phyloP scores from a whole-genome alignment of 2,888 invertebrate species.

The Fissipunctia ypsillon region DNA sequence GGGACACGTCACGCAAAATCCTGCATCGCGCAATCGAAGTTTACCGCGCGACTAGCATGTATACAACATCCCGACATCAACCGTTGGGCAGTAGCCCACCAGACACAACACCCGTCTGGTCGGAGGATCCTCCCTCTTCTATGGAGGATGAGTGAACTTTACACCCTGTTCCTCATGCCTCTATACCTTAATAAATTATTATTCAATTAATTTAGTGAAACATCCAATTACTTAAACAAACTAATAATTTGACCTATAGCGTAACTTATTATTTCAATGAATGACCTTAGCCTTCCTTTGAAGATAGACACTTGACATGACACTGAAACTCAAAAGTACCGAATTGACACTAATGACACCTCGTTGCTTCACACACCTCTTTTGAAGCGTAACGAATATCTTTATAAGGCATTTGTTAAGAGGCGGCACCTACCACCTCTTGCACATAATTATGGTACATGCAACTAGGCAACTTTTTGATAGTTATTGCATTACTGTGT shows the following conservation, averaged over 20 bases:
- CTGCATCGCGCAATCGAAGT: no score
- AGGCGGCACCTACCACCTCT: background rate
- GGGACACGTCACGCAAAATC: no score
- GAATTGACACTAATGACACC: slow-evolving; percentile 39
- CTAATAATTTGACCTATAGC: background rate
- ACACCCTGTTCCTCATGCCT: no score
- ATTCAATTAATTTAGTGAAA: background rate
- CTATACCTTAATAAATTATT: background rate
- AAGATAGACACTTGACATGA: slow-evolving; percentile 42
- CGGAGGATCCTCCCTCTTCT: no score
- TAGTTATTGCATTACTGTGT: slow-evolving; percentile 16
- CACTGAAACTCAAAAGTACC: slow-evolving; percentile 31
- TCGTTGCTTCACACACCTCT: slow-evolving; percentile 25
- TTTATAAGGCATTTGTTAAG: slow-evolving; percentile 13
- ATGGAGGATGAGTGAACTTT: no score
- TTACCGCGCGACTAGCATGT: no score
- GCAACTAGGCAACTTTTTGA: slow-evolving; percentile 12
- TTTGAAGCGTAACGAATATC: slow-evolving; percentile 32
- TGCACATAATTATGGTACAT: slow-evolving; percentile 5
- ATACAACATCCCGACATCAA: no score
- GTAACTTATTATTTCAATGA: background rate
- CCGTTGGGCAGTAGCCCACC: no score
- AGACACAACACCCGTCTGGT: no score
- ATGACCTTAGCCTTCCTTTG: slow-evolving; percentile 11
- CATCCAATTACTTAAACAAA: slow-evolving; percentile 7